Conservation (phyloP, 37 sponge, comb jelly and placozoan genomes). For the Aplysina aerophoba region DNA sequence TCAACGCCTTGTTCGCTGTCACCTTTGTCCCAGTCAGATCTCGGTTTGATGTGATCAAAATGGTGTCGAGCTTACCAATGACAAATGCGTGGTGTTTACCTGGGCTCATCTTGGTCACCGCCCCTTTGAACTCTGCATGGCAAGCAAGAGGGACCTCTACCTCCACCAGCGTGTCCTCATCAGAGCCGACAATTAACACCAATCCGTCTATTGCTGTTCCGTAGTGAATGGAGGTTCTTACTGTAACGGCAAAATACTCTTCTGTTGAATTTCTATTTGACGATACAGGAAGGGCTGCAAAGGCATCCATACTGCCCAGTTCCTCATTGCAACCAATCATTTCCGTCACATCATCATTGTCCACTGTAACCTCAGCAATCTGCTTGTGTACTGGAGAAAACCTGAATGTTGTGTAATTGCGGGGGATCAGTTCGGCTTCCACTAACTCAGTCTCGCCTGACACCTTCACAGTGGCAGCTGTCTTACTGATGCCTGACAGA, state of each 20-base stretch:
- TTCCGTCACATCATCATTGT: background rate
- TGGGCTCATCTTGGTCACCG: too few species aligned
- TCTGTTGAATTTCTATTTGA: background rate
- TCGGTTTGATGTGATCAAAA: background rate
- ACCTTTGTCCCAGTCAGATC: slow-evolving; percentile 12
- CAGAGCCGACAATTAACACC: background rate
- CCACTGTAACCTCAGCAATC: background rate
- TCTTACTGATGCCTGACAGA: background rate
- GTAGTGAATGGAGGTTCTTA: background rate
- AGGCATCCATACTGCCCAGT: slow-evolving; percentile 16
- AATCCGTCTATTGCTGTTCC: background rate
- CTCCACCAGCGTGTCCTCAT: background rate
- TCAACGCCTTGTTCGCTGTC: background rate
- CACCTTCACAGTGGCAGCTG: background rate
- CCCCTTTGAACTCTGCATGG: background rate
- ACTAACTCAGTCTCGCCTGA: background rate
- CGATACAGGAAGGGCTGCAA: slow-evolving; percentile 5
- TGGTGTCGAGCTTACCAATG: background rate
- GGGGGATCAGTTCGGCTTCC: background rate
- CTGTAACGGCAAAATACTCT: background rate
- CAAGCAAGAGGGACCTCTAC: background rate
- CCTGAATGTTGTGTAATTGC: background rate
- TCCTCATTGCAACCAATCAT: slow-evolving; percentile 20
- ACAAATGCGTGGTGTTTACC: too few species aligned
- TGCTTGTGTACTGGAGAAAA: background rate